Percentiles rank a stretch among this genome's conserved stretches.
These are phyloP conservation scores for Gavia stellata DNA, from an alignment of 2,113 vertebrate genomes.

Conservation along the genomic window DNA sequence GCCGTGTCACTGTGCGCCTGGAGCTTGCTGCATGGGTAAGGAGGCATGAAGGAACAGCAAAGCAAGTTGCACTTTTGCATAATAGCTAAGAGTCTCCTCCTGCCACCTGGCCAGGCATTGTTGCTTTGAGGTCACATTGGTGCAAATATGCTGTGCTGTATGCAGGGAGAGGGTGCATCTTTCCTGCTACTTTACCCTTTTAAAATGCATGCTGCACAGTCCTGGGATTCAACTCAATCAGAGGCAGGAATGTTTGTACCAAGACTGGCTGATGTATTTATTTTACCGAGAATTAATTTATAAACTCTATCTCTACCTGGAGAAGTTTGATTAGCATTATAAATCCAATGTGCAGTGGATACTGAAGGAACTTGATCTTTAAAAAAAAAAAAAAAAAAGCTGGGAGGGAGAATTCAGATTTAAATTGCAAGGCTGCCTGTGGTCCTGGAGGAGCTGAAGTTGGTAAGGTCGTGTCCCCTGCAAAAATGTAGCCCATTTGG, in stretches of 20 bases:
- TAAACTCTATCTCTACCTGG: slow-evolving; percentile 4
- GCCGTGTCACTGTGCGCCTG: rapidly evolving
- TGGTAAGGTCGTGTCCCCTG: background rate
- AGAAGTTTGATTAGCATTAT: slow-evolving; percentile 27
- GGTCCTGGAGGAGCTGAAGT: background rate
- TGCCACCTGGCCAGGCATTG: background rate
- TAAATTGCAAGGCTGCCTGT: background rate
- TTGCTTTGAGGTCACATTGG: background rate
- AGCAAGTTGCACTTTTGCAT: background rate
- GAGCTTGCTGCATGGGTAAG: background rate
- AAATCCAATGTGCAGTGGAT: background rate
- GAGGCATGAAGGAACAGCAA: background rate
- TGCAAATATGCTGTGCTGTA: background rate
- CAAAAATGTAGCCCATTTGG: background rate
- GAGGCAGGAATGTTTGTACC: slow-evolving; percentile 17
- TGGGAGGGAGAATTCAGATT: background rate
- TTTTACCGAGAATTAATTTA: slow-evolving; percentile 43
- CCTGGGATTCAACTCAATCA: slow-evolving; percentile 6
- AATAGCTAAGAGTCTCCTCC: background rate
- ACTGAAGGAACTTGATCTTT: background rate
- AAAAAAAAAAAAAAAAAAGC: background rate
- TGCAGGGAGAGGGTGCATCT: background rate
- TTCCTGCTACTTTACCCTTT: background rate
- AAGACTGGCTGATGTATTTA: slow-evolving; percentile 26
- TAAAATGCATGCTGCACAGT: background rate